phyloP scores from a whole-genome alignment of 2,797 vertebrate genomes.

The Dallia pectoralis region DNA sequence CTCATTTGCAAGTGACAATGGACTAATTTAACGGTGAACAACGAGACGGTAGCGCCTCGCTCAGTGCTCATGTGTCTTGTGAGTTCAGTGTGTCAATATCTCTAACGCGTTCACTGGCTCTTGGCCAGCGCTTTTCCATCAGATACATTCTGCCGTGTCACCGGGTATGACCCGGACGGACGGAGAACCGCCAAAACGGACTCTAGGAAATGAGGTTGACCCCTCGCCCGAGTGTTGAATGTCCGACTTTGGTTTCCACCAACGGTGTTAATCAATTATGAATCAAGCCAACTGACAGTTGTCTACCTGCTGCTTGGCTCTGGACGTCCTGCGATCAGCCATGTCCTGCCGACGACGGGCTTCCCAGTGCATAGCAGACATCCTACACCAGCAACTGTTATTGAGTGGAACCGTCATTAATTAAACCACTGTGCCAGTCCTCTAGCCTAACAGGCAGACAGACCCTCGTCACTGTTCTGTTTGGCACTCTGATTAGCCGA shows the following conservation, averaged over 20 bases:
- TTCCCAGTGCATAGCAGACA: constrained; percentile 83
- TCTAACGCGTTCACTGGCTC: neutral
- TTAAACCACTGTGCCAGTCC: constrained; percentile 4
- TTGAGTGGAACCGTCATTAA: neutral
- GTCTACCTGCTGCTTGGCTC: constrained; percentile 38
- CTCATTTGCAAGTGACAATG: constrained; percentile 7
- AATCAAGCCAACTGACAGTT: constrained; percentile 14
- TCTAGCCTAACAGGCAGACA: neutral
- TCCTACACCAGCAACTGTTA: constrained; percentile 28
- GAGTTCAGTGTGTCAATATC: neutral
- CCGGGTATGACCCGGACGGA: constrained; percentile 19
- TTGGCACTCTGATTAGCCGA: neutral
- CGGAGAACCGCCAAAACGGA: constrained; percentile 10
- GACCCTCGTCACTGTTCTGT: neutral
- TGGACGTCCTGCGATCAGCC: constrained; percentile 59
- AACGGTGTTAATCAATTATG: constrained; percentile 42
- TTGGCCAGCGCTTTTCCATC: neutral
- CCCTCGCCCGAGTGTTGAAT: constrained; percentile 41
- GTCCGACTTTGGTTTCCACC: constrained; percentile 37
- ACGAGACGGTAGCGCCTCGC: neutral
- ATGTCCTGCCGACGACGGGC: constrained; percentile 70
- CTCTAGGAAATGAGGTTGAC: constrained; percentile 32
- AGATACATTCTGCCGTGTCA: neutral
- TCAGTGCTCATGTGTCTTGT: neutral
- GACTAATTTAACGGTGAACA: neutral